Evolutionary conservation across 30 jellyfish, hydroid and myxozoan species (phyloP), one percentile per base, ranked within the genome.

Genomic region (Aurelia aurita): DNA sequence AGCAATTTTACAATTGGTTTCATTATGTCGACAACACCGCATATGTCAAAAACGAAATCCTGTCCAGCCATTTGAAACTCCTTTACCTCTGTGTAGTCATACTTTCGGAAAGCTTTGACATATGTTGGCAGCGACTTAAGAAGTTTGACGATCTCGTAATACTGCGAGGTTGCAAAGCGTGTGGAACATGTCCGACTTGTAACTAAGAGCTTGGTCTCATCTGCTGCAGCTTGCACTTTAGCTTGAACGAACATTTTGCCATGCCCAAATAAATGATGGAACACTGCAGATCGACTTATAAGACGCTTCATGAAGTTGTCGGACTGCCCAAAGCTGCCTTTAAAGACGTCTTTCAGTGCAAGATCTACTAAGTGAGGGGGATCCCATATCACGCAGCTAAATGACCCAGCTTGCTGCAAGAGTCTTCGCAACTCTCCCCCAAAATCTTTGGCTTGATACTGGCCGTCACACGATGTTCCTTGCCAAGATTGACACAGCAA

Each of bases 281-380:
- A 43, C 58, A 67, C 79, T 22, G 79, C 29, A 14, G 58, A 67
- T 9, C 27, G 62, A 31, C 35, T 53, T 0, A 44, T 13, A 7
- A 62, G 27, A 5, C 44, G 43, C 46, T 62, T 62, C 11, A 62
- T 62, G 65, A 35, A 12, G 35, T 28, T 70, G 44, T 70, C 13
- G 15, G 55, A 14, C 39, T 1, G 13, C 58, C 76, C 43, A 21
- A 1, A 1, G 20, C 27, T 53, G 13, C 87, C 87, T 46, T 53
- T 21, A 43, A 74, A 0, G 13, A 74, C 64, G n/a, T 74, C 87
- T 19, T 49, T 74, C 14, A 54, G 1, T 0, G 87, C 18, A 20
- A 74, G 75, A 58, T 74, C 87, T 14, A 51, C 2, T 18, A 74
- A 74, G 57, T 74, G 87, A 6, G 87, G 75, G 23, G 87, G 75